Base-by-base conservation (phyloP, 2,113 vertebrate genomes). In the Gymnogyps californianus region DNA sequence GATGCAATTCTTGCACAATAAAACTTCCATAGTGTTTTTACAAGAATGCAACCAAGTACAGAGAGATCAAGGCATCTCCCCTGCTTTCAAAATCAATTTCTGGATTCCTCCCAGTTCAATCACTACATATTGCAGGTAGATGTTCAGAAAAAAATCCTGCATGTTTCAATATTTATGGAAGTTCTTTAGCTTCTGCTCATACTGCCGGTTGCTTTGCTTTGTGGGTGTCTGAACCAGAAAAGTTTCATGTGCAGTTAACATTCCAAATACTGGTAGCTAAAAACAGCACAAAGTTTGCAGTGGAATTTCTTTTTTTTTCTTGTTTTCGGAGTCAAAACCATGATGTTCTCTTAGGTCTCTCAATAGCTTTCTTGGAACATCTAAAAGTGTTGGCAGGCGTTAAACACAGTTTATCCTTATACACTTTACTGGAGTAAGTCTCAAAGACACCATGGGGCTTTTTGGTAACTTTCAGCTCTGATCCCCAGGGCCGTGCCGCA, bases 311-410 rank as follows among this genome's bases (percentile, higher is more conserved):
- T 34, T 49, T 34, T 49, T 40, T 34, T 46, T 62, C 17, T 44
- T 28, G 4, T 22, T 59, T 84, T 77, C 4, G 2, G 9, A 44
- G 42, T 40, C 16, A 54, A 58, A 84, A 6, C 24, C 19, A 9
- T 34, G 13, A n/a, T 10, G 44, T 9, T 44, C 19, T 49, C 36
- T 51, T 9, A 77, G 5, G 4, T 34, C 2, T 77, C 46, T 17
- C 71, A 12, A 13, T 1, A 52, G 4, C 18, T 66, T 76, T 58
- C 32, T n/a, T 11, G 7, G 17, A 26, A 78, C 42, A 51, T 31
- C 2, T 1, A 10, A 9, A 25, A 62, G 7, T 5, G 22, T 28
- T 79, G 25, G 13, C 8, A 1, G 1, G 21, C 4, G 0, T 64
- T 24, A 29, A 75, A 24, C 11, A 2, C 6, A 42, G 3, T 42